phyloP scores from a whole-genome alignment of 2,113 vertebrate genomes.

The Serinus canaria region DNA sequence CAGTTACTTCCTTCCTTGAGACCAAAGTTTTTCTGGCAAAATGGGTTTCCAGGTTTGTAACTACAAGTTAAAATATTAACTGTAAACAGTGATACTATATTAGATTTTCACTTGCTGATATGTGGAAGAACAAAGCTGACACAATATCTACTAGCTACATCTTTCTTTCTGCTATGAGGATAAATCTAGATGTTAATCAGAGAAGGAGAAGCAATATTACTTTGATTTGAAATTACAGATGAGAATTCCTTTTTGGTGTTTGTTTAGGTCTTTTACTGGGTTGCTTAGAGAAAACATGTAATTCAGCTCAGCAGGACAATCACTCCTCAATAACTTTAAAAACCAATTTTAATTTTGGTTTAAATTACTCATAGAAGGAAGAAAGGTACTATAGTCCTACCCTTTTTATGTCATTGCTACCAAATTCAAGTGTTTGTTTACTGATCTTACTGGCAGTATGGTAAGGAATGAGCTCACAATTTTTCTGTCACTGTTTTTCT shows the following conservation, averaged over 20 bases:
- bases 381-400: background rate
- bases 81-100: background rate
- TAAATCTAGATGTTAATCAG: background rate
- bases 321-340: background rate
- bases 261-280: background rate
- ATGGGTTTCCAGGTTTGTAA: background rate
- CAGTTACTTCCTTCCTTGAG: background rate
- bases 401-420: background rate
- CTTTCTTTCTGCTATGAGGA: background rate
- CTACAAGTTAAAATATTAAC: background rate
- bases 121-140: background rate
- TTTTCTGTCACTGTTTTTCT: background rate
- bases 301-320: background rate
- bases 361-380: background rate
- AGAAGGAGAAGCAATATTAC: background rate
- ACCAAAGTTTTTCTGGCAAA: background rate
- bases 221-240: background rate
- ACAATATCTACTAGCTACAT: background rate
- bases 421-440: background rate
- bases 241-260: background rate
- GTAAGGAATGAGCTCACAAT: background rate
- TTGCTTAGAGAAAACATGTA: background rate
- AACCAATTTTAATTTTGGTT: background rate
- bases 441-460: background rate
- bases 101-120: background rate